Percentiles rank a stretch among this genome's conserved stretches.
Conservation (phyloP, 2,113 vertebrate species). For the Antechinus stuartii region DNA sequence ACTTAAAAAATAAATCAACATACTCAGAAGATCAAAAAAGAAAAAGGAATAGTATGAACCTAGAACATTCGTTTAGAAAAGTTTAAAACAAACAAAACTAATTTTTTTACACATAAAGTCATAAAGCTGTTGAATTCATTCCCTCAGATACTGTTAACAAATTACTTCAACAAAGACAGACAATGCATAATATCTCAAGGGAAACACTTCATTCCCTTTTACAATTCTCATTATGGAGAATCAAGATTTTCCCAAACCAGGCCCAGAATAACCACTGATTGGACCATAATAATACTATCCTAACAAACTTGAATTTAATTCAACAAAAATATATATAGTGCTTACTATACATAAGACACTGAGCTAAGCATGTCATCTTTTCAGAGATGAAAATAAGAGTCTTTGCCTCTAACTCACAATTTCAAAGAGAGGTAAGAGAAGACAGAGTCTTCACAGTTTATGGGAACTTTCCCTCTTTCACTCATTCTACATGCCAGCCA, state of each 20-base stretch:
- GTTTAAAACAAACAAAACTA: neutral
- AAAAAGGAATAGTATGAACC: neutral
- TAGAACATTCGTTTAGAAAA: neutral
- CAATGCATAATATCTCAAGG: neutral
- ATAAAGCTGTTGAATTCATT: neutral
- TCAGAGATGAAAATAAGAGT: neutral
- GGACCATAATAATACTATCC: neutral
- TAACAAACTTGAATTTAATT: neutral
- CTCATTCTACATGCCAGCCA: neutral
- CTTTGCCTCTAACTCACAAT: neutral
- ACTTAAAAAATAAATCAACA: too few species aligned
- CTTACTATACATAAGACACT: neutral
- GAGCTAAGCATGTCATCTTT: neutral
- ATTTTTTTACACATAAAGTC: neutral
- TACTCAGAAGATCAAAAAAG: too few species aligned
- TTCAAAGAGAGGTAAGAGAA: neutral
- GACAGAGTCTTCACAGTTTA: neutral
- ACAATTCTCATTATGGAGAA: neutral
- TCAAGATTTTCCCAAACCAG: neutral
- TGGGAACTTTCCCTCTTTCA: neutral
- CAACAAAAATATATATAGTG: neutral
- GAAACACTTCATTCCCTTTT: neutral
- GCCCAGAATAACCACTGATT: neutral
- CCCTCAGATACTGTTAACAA: neutral
- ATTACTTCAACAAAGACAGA: neutral